Base-by-base conservation (phyloP, 2,113 vertebrate species). In the Hemiscyllium ocellatum region DNA sequence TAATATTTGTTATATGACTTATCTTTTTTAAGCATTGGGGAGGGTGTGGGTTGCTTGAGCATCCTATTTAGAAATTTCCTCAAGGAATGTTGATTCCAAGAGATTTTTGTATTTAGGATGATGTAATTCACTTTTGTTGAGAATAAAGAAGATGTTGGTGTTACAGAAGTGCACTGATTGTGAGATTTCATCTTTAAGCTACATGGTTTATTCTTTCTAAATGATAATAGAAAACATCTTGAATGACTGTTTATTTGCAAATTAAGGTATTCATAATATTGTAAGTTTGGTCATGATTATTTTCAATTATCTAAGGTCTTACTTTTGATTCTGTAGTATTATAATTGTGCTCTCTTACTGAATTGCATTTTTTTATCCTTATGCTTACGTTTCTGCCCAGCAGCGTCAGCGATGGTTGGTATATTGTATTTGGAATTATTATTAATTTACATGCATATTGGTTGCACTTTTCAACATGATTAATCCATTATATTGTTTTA, bases 381-480 rank as follows among this genome's bases (percentile, higher is more conserved):
- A 66, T 97, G 97, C 97, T 97, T 97, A 96, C 98, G 96, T 96
- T 52, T 95, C 37, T 96, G 96, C 96, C 97, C 96, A 96, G 95
- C 97, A 99, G 99, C 98, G 99, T 96, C 99, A 99, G 96, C 98
- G 99, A 99, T 99, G 99, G 99, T 99, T 99, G 96, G 99, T 99
- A 99, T 98, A 96, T 96, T 96, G 47, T 96, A 96, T 97, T 97
- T 97, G 97, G 90, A 96, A 97, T 94, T 96, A 76, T 95, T 52
- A 24, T 0, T 76, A 26, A 70, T 47, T 70, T 47, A 24, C 68
- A 8, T 94, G 33, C 69, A 72, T 29, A 50, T 10, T 19, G 15
- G 22, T 52, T 72, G 1, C 50, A 33, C 50, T 70, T 47, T 95
- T 68, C 33, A 50, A 72, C 13, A 13, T 52, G 69, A 69, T 70